phyloP scores from a whole-genome alignment of 2,113 vertebrate genomes.

The Leptodactylus fuscus region DNA sequence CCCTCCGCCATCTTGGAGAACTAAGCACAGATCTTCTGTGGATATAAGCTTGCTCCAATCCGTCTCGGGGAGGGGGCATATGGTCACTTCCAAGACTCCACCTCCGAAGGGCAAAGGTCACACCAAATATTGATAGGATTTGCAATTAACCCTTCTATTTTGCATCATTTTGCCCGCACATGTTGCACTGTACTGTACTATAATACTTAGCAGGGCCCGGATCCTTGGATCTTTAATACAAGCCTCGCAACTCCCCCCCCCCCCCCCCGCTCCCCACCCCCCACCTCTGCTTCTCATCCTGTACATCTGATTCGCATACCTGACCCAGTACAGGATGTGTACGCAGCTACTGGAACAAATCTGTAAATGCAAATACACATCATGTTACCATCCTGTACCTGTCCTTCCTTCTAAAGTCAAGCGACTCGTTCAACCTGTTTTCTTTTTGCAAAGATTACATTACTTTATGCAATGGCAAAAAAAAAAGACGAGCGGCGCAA shows the following conservation, averaged over 20 bases:
- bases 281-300: background rate
- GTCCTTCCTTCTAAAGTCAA: background rate
- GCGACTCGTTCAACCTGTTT: conserved; percentile 21
- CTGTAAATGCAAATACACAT: conserved; percentile 40
- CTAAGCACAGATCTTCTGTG: no score
- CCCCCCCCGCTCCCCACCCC: background rate
- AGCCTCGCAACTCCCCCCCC: background rate
- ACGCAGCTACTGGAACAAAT: conserved; percentile 43
- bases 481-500: background rate
- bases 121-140: no score
- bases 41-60: no score
- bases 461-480: background rate
- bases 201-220: no score
- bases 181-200: no score
- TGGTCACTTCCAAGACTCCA: no score
- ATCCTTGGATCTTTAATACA: background rate
- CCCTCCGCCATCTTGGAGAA: no score
- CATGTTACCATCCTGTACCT: background rate
- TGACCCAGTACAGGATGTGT: conserved; percentile 40
- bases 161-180: no score
- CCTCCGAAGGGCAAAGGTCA: no score
- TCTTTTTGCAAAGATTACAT: conserved; percentile 8
- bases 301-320: conserved; percentile 8
- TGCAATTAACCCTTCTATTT: no score
- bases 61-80: no score